A percentile compares a stretch with the other conserved stretches of the same genome.
Evolutionary conservation across 2,113 vertebrate genomes (phyloP).

Genomic region (Pipa parva): DNA sequence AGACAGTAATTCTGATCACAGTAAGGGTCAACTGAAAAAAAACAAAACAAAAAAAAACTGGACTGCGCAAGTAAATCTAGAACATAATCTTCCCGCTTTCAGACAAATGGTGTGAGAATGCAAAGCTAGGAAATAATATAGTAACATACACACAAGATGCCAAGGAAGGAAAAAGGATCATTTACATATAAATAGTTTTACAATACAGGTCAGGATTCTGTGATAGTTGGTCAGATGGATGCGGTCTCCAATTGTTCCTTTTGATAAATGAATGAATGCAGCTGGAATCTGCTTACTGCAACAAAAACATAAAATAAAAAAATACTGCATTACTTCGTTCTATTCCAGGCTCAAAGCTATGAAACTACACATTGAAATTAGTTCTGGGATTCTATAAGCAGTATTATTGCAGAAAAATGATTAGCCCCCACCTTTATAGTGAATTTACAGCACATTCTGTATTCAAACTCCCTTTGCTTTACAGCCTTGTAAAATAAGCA

Average conservation of each 20-base stretch:
- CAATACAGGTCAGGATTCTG: conserved; percentile 31
- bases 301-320: conserved; percentile 1
- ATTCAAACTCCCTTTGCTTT: no score
- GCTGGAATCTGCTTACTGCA: conserved; percentile 12
- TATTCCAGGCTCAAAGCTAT: no score
- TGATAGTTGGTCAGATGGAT: conserved; percentile 26
- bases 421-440: no score
- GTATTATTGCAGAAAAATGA: no score
- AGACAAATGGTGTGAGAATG: neutral
- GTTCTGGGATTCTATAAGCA: no score
- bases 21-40: no score
- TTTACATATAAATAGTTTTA: conserved; percentile 39
- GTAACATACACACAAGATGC: conserved; percentile 23
- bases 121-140: conserved; percentile 18
- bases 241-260: conserved; percentile 30
- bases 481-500: no score
- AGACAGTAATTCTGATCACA: no score
- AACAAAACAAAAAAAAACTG: no score
- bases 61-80: no score
- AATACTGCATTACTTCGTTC: neutral
- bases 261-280: conserved; percentile 21
- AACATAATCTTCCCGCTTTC: neutral
- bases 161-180: conserved; percentile 2
- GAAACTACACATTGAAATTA: no score
- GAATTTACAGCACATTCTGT: no score